Conservation (phyloP, 2,888 invertebrate genomes). For the Nebria brevicollis region DNA sequence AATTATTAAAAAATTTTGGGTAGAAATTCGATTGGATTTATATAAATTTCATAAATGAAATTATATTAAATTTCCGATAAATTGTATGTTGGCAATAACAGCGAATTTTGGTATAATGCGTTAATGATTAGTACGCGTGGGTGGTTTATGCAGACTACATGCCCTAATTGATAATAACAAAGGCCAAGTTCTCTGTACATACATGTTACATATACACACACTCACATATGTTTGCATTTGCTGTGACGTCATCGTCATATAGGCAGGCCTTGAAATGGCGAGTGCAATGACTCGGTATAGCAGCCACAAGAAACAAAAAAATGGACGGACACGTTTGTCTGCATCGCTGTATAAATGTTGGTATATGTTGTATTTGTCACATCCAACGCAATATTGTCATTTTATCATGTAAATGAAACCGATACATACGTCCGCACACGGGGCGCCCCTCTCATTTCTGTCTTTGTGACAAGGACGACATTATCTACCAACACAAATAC, state of each 20-base stretch:
- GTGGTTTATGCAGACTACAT: slow-evolving; percentile 23
- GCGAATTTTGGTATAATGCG: not conserved
- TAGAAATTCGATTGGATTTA: too few species aligned
- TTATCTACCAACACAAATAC: slow-evolving; percentile 37
- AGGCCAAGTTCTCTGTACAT: slow-evolving; percentile 29
- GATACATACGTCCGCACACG: slow-evolving; percentile 19
- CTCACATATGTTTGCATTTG: slow-evolving; percentile 35
- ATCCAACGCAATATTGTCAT: slow-evolving; percentile 45
- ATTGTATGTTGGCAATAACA: too few species aligned
- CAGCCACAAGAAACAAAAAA: slow-evolving; percentile 25
- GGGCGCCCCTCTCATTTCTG: slow-evolving; percentile 21
- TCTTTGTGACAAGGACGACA: slow-evolving; percentile 38
- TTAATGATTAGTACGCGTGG: not conserved
- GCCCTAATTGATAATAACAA: slow-evolving; percentile 40
- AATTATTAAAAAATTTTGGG: too few species aligned
- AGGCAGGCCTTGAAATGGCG: slow-evolving; percentile 34
- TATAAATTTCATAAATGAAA: too few species aligned
- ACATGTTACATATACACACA: slow-evolving; percentile 27
- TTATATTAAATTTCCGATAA: too few species aligned
- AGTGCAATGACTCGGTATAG: slow-evolving; percentile 34
- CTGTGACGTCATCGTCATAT: slow-evolving; percentile 30
- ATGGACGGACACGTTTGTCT: slow-evolving; percentile 11
- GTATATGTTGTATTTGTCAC: slow-evolving; percentile 11
- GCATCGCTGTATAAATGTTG: slow-evolving; percentile 12
- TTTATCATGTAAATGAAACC: slow-evolving; percentile 45